These are phyloP conservation scores for Danio albolineatus DNA, from an alignment of 2,797 vertebrate genomes.

Conservation along the genomic window DNA sequence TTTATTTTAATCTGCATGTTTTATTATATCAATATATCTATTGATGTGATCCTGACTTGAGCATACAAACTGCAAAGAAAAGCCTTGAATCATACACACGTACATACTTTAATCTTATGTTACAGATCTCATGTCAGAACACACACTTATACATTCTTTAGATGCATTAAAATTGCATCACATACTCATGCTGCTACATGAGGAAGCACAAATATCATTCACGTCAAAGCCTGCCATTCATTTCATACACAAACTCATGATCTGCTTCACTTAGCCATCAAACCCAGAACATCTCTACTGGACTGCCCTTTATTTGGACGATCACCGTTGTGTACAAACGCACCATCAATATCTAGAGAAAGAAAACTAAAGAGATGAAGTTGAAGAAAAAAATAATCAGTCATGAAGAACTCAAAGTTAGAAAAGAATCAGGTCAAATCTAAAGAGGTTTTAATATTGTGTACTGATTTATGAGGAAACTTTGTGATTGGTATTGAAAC, in stretches of 20 bases:
- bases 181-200: slow-evolving; percentile 18
- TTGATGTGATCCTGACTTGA: slow-evolving; percentile 10
- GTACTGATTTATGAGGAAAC: not conserved
- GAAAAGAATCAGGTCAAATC: not conserved
- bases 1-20: slow-evolving; percentile 32
- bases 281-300: not conserved
- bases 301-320: slow-evolving; percentile 21
- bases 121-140: not conserved
- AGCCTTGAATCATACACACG: slow-evolving; percentile 27
- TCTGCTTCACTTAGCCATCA: not conserved
- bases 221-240: not conserved
- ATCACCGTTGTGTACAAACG: slow-evolving; percentile 7
- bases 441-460: not conserved
- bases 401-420: not conserved
- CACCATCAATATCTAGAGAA: slow-evolving; percentile 7
- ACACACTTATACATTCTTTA: slow-evolving; percentile 7
- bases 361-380: not conserved
- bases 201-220: not conserved
- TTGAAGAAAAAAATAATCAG: not conserved
- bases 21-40: slow-evolving; percentile 29
- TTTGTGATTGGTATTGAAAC: too few species aligned
- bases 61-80: slow-evolving; percentile 39
- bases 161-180: slow-evolving; percentile 21
- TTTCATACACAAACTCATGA: not conserved
- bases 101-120: slow-evolving; percentile 26